Base-by-base conservation (phyloP, 2,888 invertebrate genomes). In the Callinectes sapidus region DNA sequence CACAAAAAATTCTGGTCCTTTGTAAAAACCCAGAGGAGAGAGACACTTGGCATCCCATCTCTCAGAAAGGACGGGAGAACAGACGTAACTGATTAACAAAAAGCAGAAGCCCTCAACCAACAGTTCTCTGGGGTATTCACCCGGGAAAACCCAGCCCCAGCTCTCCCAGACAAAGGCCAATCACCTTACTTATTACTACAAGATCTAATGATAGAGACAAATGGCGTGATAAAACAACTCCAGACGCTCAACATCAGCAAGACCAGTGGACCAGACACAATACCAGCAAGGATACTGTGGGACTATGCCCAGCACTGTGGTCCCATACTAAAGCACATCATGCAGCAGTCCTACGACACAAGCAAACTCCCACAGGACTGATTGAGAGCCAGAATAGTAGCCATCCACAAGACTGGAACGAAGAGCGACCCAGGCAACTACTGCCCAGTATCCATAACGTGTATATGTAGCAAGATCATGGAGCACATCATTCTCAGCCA, bases 381-480 rank as follows among this genome's bases (percentile, higher is more conserved):
- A 35, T 35, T 32, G 35, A 86, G 10, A 86, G 86, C 86, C 35
- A n/a, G 86, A 86, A 32, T 86, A 86, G 86, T 86, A 35, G 86
- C 86, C 86, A 86, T 86, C 42, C 16, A 86, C 23, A 86, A 86
- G 35, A 86, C 28, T n/a, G n/a, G 10, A 86, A 86, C 2, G 23
- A 86, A 35, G 10, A 35, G 66, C 23, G 14, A 71, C n/a, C 66
- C 66, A 14, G 8, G 14, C 66, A 71, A 71, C 66, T 71, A 71
- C 66, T n/a, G 66, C 1, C 66, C 66, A 71, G 23, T 71, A n/a
- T 71, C 23, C 8, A 5, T 71, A 71, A 71, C 66, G n/a, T 71
- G 8, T 23, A 71, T 71, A 71, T 71, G 66, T 18, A 3, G 8
- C 66, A 71, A 71, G 23, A 71, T 23, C 18, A 71, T 71, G 66